Base-by-base conservation (phyloP, 2,797 vertebrate species). In the Odontamblyopus lacepedii region DNA sequence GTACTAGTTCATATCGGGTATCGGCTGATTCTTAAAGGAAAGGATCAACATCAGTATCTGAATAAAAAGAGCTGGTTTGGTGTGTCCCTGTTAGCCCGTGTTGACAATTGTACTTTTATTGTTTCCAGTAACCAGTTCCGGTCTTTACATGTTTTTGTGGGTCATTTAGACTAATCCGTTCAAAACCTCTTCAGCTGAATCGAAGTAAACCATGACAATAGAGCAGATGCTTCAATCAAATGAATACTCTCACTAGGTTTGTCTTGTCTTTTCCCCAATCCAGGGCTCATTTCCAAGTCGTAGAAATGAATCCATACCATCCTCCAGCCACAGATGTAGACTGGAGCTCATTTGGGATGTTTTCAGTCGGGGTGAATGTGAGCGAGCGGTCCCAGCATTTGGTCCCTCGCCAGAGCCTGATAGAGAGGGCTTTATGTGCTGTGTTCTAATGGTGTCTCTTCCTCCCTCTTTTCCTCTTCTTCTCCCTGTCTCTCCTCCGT, bases 341-440 rank as follows among this genome's bases (percentile, higher is more conserved):
- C 60, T 78, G 68, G 51, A 65, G 69, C 67, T 67, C 0, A 9
- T 63, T 71, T 8, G 7, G 63, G 44, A 50, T 29, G 63, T 48
- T 66, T 64, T 55, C 44, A 32, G 30, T 9, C 8, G 51, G 50
- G 68, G 62, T 32, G 23, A 9, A 57, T 65, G 63, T 71, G 67
- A 72, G 70, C 67, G 41, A 26, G 41, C 73, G 62, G 50, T 55
- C 74, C 76, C 59, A 41, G 30, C 27, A 3, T n/a, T 62, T 80
- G 80, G 75, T 74, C 41, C 29, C 12, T 1, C 60, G 71, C 77
- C 83, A 85, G 63, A 30, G 13, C 75, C 74, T 76, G 76, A 83
- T 80, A 76, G 79, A 87, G 76, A 77, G 73, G 66, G 57, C 68
- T 77, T 69, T 78, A 66, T 81, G 44, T 78, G 72, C 6, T 67